Evolutionary conservation across 2,113 vertebrate genomes (phyloP).

Genomic region (Nesoenas mayeri): DNA sequence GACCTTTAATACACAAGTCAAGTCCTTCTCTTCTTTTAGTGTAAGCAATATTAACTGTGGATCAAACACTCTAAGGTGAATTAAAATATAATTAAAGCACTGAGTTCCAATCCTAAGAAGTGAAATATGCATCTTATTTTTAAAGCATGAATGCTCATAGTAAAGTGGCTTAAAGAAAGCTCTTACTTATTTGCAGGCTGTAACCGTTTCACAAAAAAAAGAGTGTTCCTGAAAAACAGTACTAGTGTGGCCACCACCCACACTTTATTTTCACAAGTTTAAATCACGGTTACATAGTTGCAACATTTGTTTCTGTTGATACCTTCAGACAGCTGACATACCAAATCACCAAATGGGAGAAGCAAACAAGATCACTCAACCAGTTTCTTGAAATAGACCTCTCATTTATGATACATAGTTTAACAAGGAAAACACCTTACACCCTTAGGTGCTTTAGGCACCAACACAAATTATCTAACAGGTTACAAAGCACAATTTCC

Average conservation of each 20-base stretch:
- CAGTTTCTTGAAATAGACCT: not conserved
- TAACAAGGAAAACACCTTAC: not conserved
- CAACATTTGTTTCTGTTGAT: not conserved
- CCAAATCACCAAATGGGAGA: not conserved
- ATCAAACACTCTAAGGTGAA: not conserved
- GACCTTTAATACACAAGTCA: conserved; percentile 6
- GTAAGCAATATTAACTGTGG: not conserved
- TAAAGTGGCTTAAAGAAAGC: not conserved
- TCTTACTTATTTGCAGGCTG: not conserved
- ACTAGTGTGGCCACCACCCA: not conserved
- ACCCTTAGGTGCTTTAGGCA: not conserved
- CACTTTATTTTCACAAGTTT: not conserved
- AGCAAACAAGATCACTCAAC: not conserved
- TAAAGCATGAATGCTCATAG: not conserved
- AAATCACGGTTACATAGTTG: not conserved
- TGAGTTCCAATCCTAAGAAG: not conserved
- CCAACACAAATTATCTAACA: not conserved
- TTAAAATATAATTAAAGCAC: not conserved
- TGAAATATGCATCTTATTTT: not conserved
- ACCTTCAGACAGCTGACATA: not conserved
- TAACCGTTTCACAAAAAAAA: not conserved
- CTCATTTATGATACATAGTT: not conserved
- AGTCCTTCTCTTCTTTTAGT: not conserved
- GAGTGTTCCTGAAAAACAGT: not conserved
- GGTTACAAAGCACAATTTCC: not conserved